phyloP scores from a whole-genome alignment of 2,113 vertebrate genomes.

The Conger conger region DNA sequence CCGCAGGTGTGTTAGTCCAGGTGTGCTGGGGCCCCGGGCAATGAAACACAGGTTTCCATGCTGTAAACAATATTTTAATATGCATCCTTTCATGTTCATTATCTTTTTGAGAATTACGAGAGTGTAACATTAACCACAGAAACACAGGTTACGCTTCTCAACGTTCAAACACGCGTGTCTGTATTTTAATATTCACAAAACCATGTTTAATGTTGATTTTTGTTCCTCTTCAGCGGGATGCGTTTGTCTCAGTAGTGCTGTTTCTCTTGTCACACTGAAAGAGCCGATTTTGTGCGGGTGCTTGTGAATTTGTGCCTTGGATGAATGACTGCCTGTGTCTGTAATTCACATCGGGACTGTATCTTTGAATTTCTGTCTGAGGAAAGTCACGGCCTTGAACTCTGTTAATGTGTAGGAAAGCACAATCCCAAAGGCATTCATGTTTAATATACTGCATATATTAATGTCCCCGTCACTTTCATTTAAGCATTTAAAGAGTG shows the following conservation, averaged over 20 bases:
- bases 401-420: not conserved
- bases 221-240: not conserved
- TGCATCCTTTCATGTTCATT: not conserved
- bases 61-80: not conserved
- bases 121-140: not conserved
- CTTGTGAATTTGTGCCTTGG: not conserved
- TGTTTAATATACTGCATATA: not conserved
- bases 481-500: not conserved
- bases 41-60: not conserved
- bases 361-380: not conserved
- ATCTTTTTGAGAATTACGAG: not conserved
- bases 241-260: not conserved
- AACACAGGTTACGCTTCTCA: not conserved
- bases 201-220: not conserved
- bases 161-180: not conserved
- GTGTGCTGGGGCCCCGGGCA: not conserved
- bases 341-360: not conserved
- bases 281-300: not conserved
- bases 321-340: not conserved
- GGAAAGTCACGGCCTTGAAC: not conserved
- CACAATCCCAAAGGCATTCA: not conserved
- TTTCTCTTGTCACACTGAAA: not conserved
- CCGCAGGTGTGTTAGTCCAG: conserved; percentile 3
- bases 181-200: not conserved
- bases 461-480: not conserved